A percentile compares a stretch with the other conserved stretches of the same genome.
phyloP scores from a whole-genome alignment of 2,797 vertebrate species.

The Cercopithecus hamlyni region DNA sequence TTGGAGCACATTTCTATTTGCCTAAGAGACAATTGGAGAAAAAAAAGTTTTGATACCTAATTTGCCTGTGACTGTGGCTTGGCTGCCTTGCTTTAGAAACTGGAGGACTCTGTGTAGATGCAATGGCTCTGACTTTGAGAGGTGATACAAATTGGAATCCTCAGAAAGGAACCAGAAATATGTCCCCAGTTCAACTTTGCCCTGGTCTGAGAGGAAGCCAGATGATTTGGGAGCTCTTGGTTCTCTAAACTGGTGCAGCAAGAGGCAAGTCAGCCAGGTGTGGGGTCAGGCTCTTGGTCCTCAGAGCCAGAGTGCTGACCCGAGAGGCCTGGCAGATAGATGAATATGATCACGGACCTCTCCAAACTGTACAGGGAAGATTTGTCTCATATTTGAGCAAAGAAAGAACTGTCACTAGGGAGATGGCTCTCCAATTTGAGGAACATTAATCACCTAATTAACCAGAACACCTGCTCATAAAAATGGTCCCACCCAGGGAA shows the following conservation, averaged over 20 bases:
- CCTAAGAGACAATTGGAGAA: not conserved
- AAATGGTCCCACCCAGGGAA: conserved; percentile 59
- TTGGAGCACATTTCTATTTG: not conserved
- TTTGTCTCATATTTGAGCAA: conserved; percentile 55
- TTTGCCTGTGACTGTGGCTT: not conserved
- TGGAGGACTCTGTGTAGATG: not conserved
- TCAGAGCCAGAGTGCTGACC: not conserved
- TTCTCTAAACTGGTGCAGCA: not conserved
- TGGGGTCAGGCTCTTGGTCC: not conserved
- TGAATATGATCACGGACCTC: not conserved
- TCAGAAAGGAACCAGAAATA: not conserved
- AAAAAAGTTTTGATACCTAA: not conserved
- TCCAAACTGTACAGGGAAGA: not conserved
- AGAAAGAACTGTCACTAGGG: conserved; percentile 54
- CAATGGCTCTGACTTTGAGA: conserved; percentile 4
- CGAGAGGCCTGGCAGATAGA: not conserved
- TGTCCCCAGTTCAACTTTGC: not conserved
- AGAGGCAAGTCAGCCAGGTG: not conserved
- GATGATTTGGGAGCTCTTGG: not conserved
- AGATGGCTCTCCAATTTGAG: conserved; percentile 64
- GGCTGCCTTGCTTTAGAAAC: not conserved
- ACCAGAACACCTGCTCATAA: conserved; percentile 74
- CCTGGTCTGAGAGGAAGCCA: not conserved
- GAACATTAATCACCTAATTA: conserved; percentile 79
- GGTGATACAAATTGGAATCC: not conserved